These are phyloP conservation scores for Pseudolycoriella hygida DNA, from an alignment of 2,888 invertebrate genomes.

Conservation along the genomic window DNA sequence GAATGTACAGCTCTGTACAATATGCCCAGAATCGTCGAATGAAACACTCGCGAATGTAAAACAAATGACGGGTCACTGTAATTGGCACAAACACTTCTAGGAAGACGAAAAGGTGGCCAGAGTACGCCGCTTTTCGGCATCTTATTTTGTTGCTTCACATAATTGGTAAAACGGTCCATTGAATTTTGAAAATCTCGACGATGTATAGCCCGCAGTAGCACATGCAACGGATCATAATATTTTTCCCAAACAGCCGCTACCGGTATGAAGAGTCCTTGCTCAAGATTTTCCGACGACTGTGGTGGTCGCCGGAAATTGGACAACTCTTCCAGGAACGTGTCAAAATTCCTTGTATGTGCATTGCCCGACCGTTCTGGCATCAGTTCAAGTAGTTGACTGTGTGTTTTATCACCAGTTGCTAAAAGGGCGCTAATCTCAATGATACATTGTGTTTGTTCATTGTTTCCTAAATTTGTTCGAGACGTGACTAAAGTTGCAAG, in stretches of 20 bases:
- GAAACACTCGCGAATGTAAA: conserved; percentile 26
- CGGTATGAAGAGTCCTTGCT: conserved; percentile 79
- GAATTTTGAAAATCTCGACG: conserved; percentile 84
- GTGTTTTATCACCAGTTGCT: conserved; percentile 88
- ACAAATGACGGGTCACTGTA: conserved; percentile 46
- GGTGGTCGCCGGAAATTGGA: conserved; percentile 75
- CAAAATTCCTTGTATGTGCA: conserved; percentile 75
- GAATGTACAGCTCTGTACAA: conserved; percentile 69
- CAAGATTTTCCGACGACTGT: conserved; percentile 52
- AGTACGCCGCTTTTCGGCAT: conserved; percentile 38
- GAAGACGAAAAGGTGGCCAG: conserved; percentile 71
- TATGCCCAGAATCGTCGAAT: conserved; percentile 50
- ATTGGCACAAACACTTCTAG: conserved; percentile 40
- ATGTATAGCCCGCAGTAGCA: conserved; percentile 77
- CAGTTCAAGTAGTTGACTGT: conserved; percentile 84
- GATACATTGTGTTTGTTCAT: conserved; percentile 48
- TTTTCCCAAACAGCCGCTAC: conserved; percentile 78
- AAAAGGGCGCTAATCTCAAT: conserved; percentile 86
- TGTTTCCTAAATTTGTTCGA: conserved; percentile 59
- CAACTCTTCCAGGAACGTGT: conserved; percentile 64
- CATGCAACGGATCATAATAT: conserved; percentile 87
- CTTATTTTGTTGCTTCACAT: conserved; percentile 42
- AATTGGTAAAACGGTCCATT: conserved; percentile 80
- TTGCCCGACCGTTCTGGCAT: conserved; percentile 95
- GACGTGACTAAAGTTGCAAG: conserved; percentile 76